A percentile compares a stretch with the other conserved stretches of the same genome.
Evolutionary conservation across 2,797 vertebrate genomes (phyloP).

Genomic region (Gallirallus australis): DNA sequence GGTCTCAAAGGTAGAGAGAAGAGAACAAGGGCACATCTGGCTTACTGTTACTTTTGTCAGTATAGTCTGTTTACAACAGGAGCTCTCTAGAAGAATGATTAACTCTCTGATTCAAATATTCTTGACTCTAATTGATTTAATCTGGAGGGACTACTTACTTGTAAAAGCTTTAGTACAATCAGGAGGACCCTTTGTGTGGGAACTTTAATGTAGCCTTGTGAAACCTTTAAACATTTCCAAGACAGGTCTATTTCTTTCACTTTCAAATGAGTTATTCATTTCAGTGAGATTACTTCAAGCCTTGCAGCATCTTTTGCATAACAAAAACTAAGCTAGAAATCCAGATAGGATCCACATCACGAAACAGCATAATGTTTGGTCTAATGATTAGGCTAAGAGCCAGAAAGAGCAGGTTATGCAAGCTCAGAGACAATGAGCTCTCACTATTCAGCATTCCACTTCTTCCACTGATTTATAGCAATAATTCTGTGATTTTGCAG

Average conservation of each 20-base stretch:
- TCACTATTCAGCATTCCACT: neutral
- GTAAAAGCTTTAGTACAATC: neutral
- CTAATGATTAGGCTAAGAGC: constrained; percentile 14
- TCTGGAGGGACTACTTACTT: neutral
- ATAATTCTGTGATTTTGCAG: neutral
- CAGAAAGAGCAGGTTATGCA: constrained; percentile 27
- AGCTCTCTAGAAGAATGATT: neutral
- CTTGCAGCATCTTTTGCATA: constrained; percentile 23
- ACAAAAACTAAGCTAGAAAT: constrained; percentile 32
- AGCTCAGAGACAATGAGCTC: neutral
- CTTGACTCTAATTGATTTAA: constrained; percentile 8
- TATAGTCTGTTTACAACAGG: neutral
- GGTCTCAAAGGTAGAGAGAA: neutral
- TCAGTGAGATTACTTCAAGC: constrained; percentile 35
- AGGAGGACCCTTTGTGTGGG: neutral
- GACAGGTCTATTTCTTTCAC: constrained; percentile 6
- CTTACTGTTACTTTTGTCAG: neutral
- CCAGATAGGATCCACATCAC: constrained; percentile 3
- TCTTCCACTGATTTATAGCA: neutral
- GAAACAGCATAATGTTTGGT: constrained; percentile 28
- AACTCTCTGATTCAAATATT: neutral
- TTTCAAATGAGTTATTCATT: constrained; percentile 65
- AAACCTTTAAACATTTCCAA: constrained; percentile 27
- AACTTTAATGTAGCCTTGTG: constrained; percentile 27
- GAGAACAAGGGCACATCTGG: neutral